A percentile compares a stretch with the other conserved stretches of the same genome.
Conservation (phyloP, 2,888 invertebrate genomes). For the Sisyra terminalis region DNA sequence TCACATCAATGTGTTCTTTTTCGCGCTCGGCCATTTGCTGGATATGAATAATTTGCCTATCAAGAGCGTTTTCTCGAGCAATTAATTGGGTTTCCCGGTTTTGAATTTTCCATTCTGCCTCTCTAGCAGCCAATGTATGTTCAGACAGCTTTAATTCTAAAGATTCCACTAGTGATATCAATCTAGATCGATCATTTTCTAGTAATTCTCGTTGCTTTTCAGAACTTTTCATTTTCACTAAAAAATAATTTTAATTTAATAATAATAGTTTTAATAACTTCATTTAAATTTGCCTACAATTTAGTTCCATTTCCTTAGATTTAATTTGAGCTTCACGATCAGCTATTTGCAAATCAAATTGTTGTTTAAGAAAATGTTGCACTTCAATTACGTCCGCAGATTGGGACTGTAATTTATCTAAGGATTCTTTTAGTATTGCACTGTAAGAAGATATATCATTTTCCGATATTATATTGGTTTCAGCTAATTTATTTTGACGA, state of each 20-base stretch:
- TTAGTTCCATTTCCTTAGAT: constrained; percentile 36
- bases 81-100: constrained; percentile 42
- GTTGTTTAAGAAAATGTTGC: constrained; percentile 29
- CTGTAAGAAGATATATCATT: constrained; percentile 33
- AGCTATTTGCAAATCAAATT: constrained; percentile 27
- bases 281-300: constrained; percentile 29
- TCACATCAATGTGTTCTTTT: constrained; percentile 40
- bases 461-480: constrained; percentile 26
- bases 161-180: constrained; percentile 32
- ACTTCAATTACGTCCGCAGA: constrained; percentile 29
- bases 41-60: constrained; percentile 40
- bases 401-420: constrained; percentile 31
- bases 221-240: constrained; percentile 37
- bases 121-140: constrained; percentile 32
- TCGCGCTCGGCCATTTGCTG: constrained; percentile 37
- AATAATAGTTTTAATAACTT: no score
- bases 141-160: constrained; percentile 39
- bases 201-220: constrained; percentile 36
- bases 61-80: constrained; percentile 41
- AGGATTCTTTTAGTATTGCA: constrained; percentile 30
- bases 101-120: constrained; percentile 30
- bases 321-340: constrained; percentile 32
- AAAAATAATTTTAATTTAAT: no score
- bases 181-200: constrained; percentile 36
- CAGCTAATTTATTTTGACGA: constrained; percentile 35